Evolutionary conservation across 1,140 invertebrate species (phyloP).

Genomic region (Trachymyrmex cornetzi): DNA sequence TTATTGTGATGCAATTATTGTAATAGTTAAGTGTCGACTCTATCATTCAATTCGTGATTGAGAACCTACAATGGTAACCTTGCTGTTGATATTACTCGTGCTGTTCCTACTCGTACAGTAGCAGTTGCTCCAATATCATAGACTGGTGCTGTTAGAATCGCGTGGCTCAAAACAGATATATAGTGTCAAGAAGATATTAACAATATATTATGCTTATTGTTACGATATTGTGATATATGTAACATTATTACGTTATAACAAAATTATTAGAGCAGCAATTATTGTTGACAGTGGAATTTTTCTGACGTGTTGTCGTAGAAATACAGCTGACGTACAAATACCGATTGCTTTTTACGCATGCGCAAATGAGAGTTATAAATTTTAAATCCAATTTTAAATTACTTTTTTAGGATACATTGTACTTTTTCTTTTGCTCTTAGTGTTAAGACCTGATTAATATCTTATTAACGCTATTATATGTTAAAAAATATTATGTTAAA

Average conservation of each 20-base stretch:
- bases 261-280: not conserved
- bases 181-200: not conserved
- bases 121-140: not conserved
- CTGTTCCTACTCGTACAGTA: not conserved
- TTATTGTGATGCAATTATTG: not conserved
- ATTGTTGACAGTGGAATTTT: not conserved
- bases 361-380: not conserved
- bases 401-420: not conserved
- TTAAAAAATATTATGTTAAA: not conserved
- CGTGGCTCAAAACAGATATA: not conserved
- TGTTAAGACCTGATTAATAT: not conserved
- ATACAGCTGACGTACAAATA: not conserved
- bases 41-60: not conserved
- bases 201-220: not conserved
- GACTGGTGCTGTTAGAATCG: not conserved
- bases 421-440: not conserved
- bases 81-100: not conserved
- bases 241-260: not conserved
- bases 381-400: not conserved
- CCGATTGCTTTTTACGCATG: not conserved
- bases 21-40: not conserved
- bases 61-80: constrained; percentile 32
- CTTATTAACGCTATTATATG: not conserved
- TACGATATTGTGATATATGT: not conserved
- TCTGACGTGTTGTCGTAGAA: not conserved